Evolutionary conservation across 2,113 vertebrate genomes (phyloP).

Genomic region (Halichoerus grypus): DNA sequence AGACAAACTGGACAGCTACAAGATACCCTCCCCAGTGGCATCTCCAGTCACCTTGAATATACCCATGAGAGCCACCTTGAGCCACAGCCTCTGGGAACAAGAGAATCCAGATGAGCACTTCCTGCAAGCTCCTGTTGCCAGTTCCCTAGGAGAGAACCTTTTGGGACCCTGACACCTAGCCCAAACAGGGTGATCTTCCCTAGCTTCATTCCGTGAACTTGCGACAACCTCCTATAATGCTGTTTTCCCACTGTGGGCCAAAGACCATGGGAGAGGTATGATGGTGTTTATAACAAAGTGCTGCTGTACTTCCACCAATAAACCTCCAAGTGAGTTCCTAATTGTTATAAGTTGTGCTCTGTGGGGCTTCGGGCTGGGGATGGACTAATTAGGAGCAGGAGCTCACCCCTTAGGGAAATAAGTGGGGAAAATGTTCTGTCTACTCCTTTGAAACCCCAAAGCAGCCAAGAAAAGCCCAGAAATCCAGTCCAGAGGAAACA

Average conservation of each 20-base stretch:
- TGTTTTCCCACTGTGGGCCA: background rate
- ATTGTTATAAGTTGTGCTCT: background rate
- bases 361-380: background rate
- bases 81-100: slow-evolving; percentile 79
- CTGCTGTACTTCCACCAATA: slow-evolving; percentile 63
- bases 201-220: background rate
- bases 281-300: slow-evolving; percentile 36
- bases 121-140: slow-evolving; percentile 46
- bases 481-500: background rate
- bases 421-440: background rate
- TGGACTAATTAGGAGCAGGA: background rate
- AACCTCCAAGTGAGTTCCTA: slow-evolving; percentile 58
- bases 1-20: background rate
- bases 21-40: background rate
- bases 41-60: background rate
- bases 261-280: background rate
- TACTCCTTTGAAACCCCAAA: background rate
- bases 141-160: slow-evolving; percentile 69
- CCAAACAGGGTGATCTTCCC: background rate
- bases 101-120: slow-evolving; percentile 19
- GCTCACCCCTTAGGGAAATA: background rate
- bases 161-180: slow-evolving; percentile 58
- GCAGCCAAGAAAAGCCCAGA: background rate
- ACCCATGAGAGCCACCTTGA: slow-evolving; percentile 65
- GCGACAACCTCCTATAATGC: background rate